A percentile compares a stretch with the other conserved stretches of the same genome.
These are phyloP conservation scores for Eulacestoma nigropectus DNA, from an alignment of 2,113 vertebrate genomes.

Conservation along the genomic window DNA sequence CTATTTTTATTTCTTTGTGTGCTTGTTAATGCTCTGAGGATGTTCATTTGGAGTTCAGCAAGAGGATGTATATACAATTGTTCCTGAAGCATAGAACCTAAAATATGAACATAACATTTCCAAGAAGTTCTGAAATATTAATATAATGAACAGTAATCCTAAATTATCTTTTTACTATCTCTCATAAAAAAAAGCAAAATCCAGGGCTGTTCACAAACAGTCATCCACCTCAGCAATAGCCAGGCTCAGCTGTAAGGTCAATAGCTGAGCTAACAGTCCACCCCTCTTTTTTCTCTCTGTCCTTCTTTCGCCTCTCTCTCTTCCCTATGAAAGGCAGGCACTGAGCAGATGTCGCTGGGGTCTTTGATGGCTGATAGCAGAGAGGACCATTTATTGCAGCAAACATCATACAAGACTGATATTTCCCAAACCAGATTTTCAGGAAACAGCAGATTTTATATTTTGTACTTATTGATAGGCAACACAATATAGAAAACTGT, in stretches of 20 bases:
- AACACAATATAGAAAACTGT: not conserved
- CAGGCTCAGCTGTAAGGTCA: not conserved
- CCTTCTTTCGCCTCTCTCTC: not conserved
- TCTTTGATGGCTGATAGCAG: not conserved
- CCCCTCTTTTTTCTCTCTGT: not conserved
- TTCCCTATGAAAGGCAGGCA: not conserved
- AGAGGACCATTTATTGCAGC: not conserved
- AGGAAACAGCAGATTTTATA: not conserved
- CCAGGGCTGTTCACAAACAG: not conserved
- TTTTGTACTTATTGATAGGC: not conserved
- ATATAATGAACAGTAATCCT: not conserved
- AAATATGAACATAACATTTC: constrained; percentile 24
- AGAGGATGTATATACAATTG: not conserved
- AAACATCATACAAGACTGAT: not conserved
- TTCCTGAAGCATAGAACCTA: not conserved
- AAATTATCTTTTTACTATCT: constrained; percentile 25
- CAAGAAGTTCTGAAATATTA: constrained; percentile 21
- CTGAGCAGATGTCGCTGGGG: not conserved
- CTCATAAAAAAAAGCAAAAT: not conserved
- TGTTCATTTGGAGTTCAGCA: not conserved
- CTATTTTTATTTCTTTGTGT: not conserved
- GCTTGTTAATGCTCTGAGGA: not conserved
- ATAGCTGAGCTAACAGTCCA: not conserved
- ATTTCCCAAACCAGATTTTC: not conserved
- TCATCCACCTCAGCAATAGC: not conserved